Evolutionary conservation across 2,888 invertebrate species (phyloP).

Genomic region (Limulus polyphemus): DNA sequence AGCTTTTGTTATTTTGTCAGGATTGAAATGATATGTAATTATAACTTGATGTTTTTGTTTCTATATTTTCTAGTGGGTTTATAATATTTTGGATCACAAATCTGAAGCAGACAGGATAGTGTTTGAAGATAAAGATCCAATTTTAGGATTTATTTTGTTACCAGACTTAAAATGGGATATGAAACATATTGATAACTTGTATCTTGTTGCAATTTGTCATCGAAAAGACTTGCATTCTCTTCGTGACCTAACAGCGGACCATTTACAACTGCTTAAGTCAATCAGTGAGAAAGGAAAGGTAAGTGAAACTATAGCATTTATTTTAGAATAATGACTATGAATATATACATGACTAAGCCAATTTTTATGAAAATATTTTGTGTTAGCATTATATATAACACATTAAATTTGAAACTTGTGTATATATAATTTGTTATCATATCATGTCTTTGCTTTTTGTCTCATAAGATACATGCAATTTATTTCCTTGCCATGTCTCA

Average conservation of each 20-base stretch:
- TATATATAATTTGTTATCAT: background rate
- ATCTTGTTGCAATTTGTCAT: conserved; percentile 67
- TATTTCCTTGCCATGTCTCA: no score
- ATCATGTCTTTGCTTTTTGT: no score
- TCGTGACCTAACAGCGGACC: conserved; percentile 61
- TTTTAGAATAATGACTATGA: no score
- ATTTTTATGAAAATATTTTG: conserved; percentile 17
- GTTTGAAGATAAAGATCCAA: conserved; percentile 62
- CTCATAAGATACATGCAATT: no score
- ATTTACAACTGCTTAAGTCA: conserved; percentile 69
- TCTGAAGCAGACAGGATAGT: conserved; percentile 77
- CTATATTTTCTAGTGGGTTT: conserved; percentile 69
- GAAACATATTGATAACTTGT: conserved; percentile 56
- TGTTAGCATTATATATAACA: conserved; percentile 37
- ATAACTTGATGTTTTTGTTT: conserved; percentile 7
- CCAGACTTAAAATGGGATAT: conserved; percentile 98
- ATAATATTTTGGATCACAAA: conserved; percentile 86
- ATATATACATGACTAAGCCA: background rate
- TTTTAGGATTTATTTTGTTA: conserved; percentile 70
- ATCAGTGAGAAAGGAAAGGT: conserved; percentile 62
- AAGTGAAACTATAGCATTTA: conserved; percentile 30
- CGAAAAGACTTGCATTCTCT: conserved; percentile 63
- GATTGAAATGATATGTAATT: background rate
- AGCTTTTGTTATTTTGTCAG: no score
- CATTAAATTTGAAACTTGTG: background rate